Evolutionary conservation across 2,797 vertebrate genomes (phyloP), one percentile per base, ranked within the genome.

Genomic region (Tauraco hartlaubi): DNA sequence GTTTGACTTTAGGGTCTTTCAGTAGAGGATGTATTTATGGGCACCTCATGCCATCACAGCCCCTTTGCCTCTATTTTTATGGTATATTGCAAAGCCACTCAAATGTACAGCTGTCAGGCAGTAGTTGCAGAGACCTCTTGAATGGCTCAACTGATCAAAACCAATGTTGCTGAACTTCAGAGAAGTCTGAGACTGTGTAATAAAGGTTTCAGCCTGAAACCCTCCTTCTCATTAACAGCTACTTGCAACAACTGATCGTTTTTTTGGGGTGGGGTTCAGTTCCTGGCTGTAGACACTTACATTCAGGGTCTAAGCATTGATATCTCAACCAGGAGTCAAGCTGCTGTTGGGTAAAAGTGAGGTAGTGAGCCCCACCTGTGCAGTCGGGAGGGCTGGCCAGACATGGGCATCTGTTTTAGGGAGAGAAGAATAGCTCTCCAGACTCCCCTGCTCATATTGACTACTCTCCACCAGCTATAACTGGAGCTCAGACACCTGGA

Each of bases 401-500:
- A 71, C 5, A 1, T 4, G 9, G 26, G 17, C 33, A 25, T 49
- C 78, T 89, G 22, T 37, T 71, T 71, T 25, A 39, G 43, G n/a
- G 28, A 91, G 52, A 67, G 58, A 25, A 79, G 84, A 92, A 77
- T 31, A 92, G 15, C 54, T 64, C 69, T 80, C 41, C 72, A 74
- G 61, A 48, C 66, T 82, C 52, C 51, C 55, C 79, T 93, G 28
- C 14, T 43, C 5, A 1, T 86, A 35, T 10, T 67, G 73, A 86
- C 49, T 28, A 16, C 41, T 48, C 62, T 83, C 23, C n/a, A 55
- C 59, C 46, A 73, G 52, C 89, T 94, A 79, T 91, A 91, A 85
- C 6, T 18, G 56, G 78, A 95, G 76, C 46, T 90, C 48, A 91
- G 85, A 80, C 88, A 85, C 88, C 59, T 85, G 64, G 76, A 83